Percentiles rank a stretch among this genome's conserved stretches.
These are phyloP conservation scores for Drosophila tristis DNA, from an alignment of 1,140 invertebrate genomes.

Conservation along the genomic window DNA sequence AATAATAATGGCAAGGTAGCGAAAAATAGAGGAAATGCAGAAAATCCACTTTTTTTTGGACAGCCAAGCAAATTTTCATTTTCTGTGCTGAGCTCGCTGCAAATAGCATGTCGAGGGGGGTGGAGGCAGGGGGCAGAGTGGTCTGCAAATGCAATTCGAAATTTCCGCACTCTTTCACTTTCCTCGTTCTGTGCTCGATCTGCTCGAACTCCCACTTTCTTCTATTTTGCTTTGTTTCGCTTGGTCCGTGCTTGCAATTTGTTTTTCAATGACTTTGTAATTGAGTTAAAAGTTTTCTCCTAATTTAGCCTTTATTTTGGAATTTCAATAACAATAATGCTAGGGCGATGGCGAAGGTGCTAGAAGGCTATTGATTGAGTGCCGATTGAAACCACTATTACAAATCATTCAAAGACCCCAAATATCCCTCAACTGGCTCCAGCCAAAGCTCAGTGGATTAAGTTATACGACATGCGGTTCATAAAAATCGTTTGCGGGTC, in stretches of 20 bases:
- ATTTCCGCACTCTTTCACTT: constrained; percentile 33
- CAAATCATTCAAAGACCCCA: background rate
- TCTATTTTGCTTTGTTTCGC: constrained; percentile 38
- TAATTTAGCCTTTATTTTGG: constrained; percentile 43
- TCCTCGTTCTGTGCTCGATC: constrained; percentile 3
- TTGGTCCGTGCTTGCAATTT: constrained; percentile 38
- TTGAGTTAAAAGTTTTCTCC: constrained; percentile 70
- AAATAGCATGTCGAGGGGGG: constrained; percentile 7
- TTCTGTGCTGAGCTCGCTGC: constrained; percentile 34
- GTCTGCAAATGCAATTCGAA: constrained; percentile 34
- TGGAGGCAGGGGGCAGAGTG: background rate
- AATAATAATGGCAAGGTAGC: constrained; percentile 46
- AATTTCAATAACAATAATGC: constrained; percentile 26
- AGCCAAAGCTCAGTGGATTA: constrained; percentile 15
- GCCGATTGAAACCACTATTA: background rate
- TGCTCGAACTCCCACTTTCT: background rate
- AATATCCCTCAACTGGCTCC: background rate
- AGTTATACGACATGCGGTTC: constrained; percentile 46
- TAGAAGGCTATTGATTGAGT: background rate
- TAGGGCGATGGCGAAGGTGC: background rate
- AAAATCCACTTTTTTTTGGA: constrained; percentile 59
- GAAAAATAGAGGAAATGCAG: constrained; percentile 42
- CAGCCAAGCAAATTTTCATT: constrained; percentile 38
- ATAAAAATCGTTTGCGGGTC: constrained; percentile 49
- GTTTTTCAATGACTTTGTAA: constrained; percentile 63